Percentiles rank a stretch among this genome's conserved stretches.
These are phyloP conservation scores for Tragopan temminckii DNA, from an alignment of 2,797 vertebrate genomes.

Conservation along the genomic window DNA sequence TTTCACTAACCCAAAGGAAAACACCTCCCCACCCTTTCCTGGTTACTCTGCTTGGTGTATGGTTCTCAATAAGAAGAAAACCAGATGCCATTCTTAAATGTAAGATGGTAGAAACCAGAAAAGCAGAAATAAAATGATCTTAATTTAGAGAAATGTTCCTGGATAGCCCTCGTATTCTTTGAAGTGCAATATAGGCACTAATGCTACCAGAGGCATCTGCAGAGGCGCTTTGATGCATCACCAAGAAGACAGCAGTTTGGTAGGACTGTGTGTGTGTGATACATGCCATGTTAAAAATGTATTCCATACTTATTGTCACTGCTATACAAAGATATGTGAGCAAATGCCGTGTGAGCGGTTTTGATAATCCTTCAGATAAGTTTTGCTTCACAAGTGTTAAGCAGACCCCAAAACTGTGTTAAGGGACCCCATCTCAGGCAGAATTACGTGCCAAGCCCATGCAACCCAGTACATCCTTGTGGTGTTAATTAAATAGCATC, in stretches of 20 bases:
- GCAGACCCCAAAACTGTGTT: background rate
- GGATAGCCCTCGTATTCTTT: background rate
- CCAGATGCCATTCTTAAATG: constrained; percentile 52
- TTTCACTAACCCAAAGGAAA: constrained; percentile 54
- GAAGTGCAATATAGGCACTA: background rate
- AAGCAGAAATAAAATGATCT: background rate
- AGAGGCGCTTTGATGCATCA: background rate
- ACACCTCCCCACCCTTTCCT: constrained; percentile 57
- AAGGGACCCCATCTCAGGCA: background rate
- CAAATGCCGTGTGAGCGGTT: background rate
- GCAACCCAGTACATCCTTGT: background rate
- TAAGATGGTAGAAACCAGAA: constrained; percentile 52
- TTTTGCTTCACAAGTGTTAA: background rate
- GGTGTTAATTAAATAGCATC: background rate
- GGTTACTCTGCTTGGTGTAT: background rate
- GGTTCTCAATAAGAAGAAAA: constrained; percentile 59
- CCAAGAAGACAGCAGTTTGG: background rate
- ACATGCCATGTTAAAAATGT: background rate
- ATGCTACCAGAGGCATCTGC: background rate
- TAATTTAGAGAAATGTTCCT: background rate
- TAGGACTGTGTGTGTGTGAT: background rate
- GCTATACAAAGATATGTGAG: accelerated
- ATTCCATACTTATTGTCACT: background rate
- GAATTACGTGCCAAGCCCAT: background rate
- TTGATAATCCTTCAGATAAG: background rate